phyloP scores from a whole-genome alignment of 2,797 vertebrate genomes.

The Meda fulgida region DNA sequence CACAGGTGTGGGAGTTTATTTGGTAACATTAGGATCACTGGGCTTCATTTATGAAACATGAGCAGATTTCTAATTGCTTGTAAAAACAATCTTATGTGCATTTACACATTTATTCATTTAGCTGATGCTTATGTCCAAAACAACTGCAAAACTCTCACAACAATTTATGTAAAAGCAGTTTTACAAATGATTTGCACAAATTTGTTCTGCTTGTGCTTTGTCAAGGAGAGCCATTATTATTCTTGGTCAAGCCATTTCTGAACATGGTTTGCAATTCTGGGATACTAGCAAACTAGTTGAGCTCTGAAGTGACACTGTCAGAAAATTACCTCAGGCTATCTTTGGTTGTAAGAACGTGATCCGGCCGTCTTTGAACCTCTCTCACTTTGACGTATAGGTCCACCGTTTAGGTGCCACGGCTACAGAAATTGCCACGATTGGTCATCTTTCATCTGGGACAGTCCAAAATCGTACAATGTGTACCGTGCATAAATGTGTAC shows the following conservation, averaged over 20 bases:
- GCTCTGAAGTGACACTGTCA: background rate
- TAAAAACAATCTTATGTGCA: background rate
- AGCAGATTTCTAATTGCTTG: background rate
- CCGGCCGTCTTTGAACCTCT: too few relatives aligned
- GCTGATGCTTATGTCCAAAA: background rate
- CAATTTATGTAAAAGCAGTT: background rate
- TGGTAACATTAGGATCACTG: too few relatives aligned
- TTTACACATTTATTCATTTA: background rate
- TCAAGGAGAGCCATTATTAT: background rate
- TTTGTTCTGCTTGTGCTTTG: background rate
- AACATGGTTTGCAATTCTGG: conserved; percentile 6
- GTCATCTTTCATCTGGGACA: too few relatives aligned
- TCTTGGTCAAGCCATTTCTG: conserved; percentile 7
- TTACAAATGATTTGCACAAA: background rate
- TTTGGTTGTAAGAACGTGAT: too few relatives aligned
- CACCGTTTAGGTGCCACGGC: too few relatives aligned
- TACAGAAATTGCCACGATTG: too few relatives aligned
- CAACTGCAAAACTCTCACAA: background rate
- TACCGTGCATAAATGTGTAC: background rate
- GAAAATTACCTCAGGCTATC: too few relatives aligned
- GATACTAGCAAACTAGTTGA: background rate
- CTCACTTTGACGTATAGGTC: too few relatives aligned
- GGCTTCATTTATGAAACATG: background rate
- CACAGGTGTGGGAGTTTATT: background rate
- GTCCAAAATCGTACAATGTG: too few relatives aligned